Base-by-base conservation (phyloP, 37 sponge, comb jelly and placozoan genomes). In the Aplysina aerophoba region DNA sequence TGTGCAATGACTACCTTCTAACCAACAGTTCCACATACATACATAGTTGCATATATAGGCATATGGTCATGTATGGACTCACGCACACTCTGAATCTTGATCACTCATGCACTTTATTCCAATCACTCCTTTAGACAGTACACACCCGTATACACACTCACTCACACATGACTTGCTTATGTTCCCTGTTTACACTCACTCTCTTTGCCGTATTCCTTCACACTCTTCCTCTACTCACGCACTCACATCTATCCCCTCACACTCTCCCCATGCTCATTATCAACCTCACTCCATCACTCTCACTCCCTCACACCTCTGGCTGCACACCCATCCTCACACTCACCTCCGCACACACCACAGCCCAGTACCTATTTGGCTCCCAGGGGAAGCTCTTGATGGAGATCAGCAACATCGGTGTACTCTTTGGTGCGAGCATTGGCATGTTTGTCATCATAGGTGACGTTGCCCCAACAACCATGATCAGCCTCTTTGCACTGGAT, bases 371-470 rank as follows among this genome's bases (percentile, higher is more conserved):
- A 31, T 85, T 61, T 74, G 86, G 86, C 8, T 20, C 19, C 16
- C 25, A 30, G 12, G 86, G 86, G 25, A 85, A 74, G 27, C 60
- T 61, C 24, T 21, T 85, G 28, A 75, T 85, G 54, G 79, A 78
- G 58, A 21, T 83, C 63, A 92, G 92, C 38, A 85, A 73, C 27
- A 87, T 90, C 66, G 88, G 88, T 35, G 64, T 93, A 34, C 61
- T 69, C n/a, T 21, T 95, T 21, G 96, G 96, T 4, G 62, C 84
- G 0, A 83, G 88, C 34, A 64, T 88, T 36, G 93, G 93, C 0
- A 93, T 85, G 87, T 90, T 89, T 82, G 85, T 95, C 79, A 89
- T 95, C 59, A 87, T 95, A 61, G 93, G 91, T 37, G 96, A 95
- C 57, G 55, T 91, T 55, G 87, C 85, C 24, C 96, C 96, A 15